Conservation (phyloP, 2,797 vertebrate genomes). For the Etheostoma nigrum region DNA sequence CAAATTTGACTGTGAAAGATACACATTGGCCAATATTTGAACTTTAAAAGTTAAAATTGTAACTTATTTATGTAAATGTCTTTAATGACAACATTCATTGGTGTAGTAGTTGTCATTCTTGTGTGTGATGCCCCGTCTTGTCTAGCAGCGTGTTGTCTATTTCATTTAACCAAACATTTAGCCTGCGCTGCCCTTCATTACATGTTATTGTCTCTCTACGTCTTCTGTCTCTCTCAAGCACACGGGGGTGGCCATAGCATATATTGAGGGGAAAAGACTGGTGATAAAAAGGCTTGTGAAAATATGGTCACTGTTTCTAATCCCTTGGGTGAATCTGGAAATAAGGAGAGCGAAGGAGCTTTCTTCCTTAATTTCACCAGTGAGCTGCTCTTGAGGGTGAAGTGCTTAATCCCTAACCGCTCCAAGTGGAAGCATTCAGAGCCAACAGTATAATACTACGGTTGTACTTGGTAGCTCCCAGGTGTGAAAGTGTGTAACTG, state of each 20-base stretch:
- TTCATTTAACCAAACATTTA: too few species aligned
- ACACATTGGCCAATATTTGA: not conserved
- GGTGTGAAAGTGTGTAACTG: constrained; percentile 68
- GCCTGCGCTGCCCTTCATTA: not conserved
- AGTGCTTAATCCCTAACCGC: constrained; percentile 63
- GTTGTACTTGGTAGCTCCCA: constrained; percentile 57
- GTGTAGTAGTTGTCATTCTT: not conserved
- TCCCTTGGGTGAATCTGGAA: constrained; percentile 32
- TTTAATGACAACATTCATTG: not conserved
- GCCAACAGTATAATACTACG: constrained; percentile 55
- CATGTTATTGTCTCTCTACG: not conserved
- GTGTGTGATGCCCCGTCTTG: too few species aligned
- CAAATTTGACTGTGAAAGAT: not conserved
- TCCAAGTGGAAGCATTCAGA: constrained; percentile 61
- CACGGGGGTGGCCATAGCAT: not conserved
- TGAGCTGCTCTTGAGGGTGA: constrained; percentile 50
- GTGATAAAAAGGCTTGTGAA: constrained; percentile 14
- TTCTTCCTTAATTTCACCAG: constrained; percentile 39
- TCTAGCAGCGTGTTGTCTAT: too few species aligned
- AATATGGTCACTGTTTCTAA: constrained; percentile 32
- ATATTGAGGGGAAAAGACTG: not conserved
- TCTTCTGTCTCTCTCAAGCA: not conserved
- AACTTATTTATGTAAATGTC: not conserved
- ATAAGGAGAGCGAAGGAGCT: constrained; percentile 17
- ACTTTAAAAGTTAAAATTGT: not conserved